Conservation (phyloP, 2,797 vertebrate species). For the Champsocephalus esox region DNA sequence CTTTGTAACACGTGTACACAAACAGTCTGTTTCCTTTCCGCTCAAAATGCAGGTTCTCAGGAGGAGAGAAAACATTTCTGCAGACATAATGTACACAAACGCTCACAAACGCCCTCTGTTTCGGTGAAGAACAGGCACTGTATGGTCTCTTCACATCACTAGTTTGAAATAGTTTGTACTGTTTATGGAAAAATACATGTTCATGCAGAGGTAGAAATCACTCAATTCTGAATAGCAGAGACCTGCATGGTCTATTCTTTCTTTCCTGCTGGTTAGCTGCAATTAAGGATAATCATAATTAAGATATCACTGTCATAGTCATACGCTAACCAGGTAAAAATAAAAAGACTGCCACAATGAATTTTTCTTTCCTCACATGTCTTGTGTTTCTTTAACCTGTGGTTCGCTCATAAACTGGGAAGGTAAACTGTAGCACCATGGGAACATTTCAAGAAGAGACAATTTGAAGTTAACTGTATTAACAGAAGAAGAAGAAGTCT, state of each 20-base stretch:
- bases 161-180: constrained; percentile 37
- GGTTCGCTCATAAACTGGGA: neutral
- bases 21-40: constrained; percentile 65
- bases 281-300: neutral
- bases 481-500: neutral
- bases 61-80: constrained; percentile 63
- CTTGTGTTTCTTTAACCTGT: neutral
- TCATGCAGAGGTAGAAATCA: constrained; percentile 4
- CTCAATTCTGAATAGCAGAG: neutral
- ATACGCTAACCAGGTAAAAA: neutral
- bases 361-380: neutral
- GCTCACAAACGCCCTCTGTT: constrained; percentile 71
- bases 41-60: constrained; percentile 40
- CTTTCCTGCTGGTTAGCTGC: too few species aligned
- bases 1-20: constrained; percentile 55
- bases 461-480: neutral
- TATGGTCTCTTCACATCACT: constrained; percentile 30
- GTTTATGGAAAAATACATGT: constrained; percentile 32
- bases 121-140: constrained; percentile 28
- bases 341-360: neutral
- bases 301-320: neutral
- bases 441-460: neutral
- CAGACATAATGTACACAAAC: constrained; percentile 75
- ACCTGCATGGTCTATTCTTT: neutral
- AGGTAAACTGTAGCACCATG: neutral